Evolutionary conservation across 2,113 vertebrate species (phyloP), one percentile per base, ranked within the genome.

Genomic region (Australoheros scitulus): DNA sequence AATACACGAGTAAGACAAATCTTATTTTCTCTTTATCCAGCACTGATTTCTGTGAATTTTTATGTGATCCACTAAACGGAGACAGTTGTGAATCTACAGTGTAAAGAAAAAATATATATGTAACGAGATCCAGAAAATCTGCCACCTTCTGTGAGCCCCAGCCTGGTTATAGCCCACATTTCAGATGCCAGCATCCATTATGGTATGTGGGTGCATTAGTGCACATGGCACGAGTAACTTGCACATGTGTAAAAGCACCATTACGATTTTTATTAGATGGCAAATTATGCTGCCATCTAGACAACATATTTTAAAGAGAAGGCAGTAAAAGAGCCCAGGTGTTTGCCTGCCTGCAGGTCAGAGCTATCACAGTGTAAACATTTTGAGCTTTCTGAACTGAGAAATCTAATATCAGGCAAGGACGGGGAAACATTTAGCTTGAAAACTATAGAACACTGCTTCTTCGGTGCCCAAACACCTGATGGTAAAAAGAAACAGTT

Each of bases 1-100:
- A 57, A n/a, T n/a, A 13, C 68, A 34, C 52, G 47, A 18, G 6
- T 10, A 52, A 72, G 68, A 72, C 2, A 72, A 55, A 55, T 55
- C 32, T 32, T 55, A 72, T 55, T 72, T 55, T 55, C 26, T 72
- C 34, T 55, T 74, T 36, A 61, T 58, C 29, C 56, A 26, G 38
- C 18, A 56, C 9, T 11, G 80, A 61, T 90, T 92, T 88, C 90
- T 82, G 65, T n/a, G 6, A 56, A 72, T 34, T 64, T 32, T 38
- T 83, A 77, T 59, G 22, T 74, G 29, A 29, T 58, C 61, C 47
- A 56, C 17, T 77, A 77, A 83, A 63, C 10, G 20, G 14, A 77
- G 22, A 76, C 52, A 70, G 24, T n/a, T 0, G 22, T 74, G 59
- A 52, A 18, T 47, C 43, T 47, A 15, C 50, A 6, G 18, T 50